phyloP scores from a whole-genome alignment of 2,888 invertebrate genomes.

The Acanthacorydalis orientalis region DNA sequence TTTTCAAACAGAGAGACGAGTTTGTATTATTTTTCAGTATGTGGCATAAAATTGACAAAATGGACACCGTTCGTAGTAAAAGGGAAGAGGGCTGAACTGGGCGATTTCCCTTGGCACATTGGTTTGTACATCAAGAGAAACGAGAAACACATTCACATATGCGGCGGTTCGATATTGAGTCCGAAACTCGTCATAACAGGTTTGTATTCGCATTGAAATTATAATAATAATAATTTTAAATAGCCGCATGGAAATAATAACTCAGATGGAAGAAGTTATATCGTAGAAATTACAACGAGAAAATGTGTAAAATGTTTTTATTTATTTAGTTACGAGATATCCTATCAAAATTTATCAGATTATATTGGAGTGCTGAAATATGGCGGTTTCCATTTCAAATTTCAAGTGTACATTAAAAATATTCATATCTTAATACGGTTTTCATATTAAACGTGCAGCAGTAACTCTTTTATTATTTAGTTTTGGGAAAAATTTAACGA shows the following conservation, averaged over 20 bases:
- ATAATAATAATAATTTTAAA: neutral
- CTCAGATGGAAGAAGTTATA: neutral
- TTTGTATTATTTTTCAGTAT: neutral
- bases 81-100: neutral
- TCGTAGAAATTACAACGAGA: no score
- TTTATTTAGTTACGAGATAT: no score
- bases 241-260: neutral
- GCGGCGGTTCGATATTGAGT: conserved; percentile 1
- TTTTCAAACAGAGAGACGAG: neutral
- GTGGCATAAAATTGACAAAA: conserved; percentile 1
- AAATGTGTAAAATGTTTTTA: no score
- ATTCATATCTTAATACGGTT: no score
- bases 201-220: neutral
- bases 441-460: neutral
- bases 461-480: no score
- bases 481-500: no score
- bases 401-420: no score
- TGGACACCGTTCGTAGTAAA: neutral
- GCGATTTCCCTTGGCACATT: conserved; percentile 3
- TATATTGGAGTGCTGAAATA: no score
- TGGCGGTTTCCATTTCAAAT: no score
- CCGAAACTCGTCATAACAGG: conserved; percentile 1
- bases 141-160: neutral
- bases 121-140: neutral
- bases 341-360: no score